Conservation (phyloP, 2,113 vertebrate species). For the Gallinago paraguaiae region DNA sequence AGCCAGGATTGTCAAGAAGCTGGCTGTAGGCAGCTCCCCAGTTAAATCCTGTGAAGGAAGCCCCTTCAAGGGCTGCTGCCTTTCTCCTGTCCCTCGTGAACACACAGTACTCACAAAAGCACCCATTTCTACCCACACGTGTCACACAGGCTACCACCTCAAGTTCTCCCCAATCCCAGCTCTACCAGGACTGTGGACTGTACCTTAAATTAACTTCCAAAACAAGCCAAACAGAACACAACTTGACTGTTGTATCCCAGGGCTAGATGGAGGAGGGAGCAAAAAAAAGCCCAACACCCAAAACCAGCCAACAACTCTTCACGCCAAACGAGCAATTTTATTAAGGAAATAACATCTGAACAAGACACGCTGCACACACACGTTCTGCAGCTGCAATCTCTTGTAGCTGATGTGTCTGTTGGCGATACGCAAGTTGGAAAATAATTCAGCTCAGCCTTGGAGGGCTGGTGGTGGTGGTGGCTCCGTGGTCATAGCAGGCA, state of each 20-base stretch:
- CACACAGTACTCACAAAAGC: neutral
- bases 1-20: neutral
- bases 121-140: neutral
- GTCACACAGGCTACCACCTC: neutral
- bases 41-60: neutral
- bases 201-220: neutral
- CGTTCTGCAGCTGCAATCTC: constrained; percentile 20
- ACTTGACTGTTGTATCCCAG: neutral
- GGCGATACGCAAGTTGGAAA: neutral
- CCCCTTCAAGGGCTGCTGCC: neutral
- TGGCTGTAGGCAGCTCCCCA: neutral
- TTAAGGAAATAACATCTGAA: constrained; percentile 41
- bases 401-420: neutral
- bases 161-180: neutral
- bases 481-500: neutral
- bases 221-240: neutral
- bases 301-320: neutral
- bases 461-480: neutral
- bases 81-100: neutral
- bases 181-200: neutral
- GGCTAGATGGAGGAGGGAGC: neutral
- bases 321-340: neutral
- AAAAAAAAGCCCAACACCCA: neutral
- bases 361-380: neutral
- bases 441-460: neutral